phyloP scores from a whole-genome alignment of 2,113 vertebrate species.

The Takifugu flavidus region DNA sequence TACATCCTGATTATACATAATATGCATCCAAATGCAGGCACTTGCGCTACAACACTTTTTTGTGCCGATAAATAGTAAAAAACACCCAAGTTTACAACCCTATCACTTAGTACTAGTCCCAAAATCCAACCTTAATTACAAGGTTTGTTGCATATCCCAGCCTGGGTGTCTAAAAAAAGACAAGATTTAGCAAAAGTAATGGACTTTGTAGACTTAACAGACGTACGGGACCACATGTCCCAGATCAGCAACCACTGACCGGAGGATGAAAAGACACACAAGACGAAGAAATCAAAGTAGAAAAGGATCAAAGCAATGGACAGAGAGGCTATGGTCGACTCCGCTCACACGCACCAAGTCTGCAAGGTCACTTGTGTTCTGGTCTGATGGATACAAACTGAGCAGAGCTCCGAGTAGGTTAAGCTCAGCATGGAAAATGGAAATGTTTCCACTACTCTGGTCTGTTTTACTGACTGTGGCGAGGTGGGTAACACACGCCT shows the following conservation, averaged over 20 bases:
- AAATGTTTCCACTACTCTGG: too few relatives aligned
- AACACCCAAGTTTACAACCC: slow-evolving; percentile 49
- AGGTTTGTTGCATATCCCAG: slow-evolving; percentile 48
- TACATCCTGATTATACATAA: slow-evolving; percentile 64
- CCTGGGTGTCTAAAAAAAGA: slow-evolving; percentile 46
- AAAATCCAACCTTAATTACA: slow-evolving; percentile 50
- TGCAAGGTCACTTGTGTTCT: slow-evolving; percentile 53
- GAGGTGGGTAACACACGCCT: slow-evolving; percentile 5
- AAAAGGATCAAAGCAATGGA: slow-evolving; percentile 1
- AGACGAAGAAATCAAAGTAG: not conserved
- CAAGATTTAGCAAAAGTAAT: slow-evolving; percentile 45
- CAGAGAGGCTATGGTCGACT: slow-evolving; percentile 15
- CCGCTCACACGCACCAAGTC: slow-evolving; percentile 17
- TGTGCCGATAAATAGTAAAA: slow-evolving; percentile 65
- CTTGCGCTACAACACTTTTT: slow-evolving; percentile 42
- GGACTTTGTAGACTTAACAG: slow-evolving; percentile 64
- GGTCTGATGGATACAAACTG: slow-evolving; percentile 3
- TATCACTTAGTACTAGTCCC: not conserved
- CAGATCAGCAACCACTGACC: slow-evolving; percentile 42
- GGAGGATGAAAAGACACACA: slow-evolving; percentile 22
- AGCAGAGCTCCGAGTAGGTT: too few relatives aligned
- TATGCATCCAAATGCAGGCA: slow-evolving; percentile 63
- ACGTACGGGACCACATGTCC: slow-evolving; percentile 58
- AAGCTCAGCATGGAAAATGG: too few relatives aligned
- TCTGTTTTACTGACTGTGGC: too few relatives aligned